A percentile compares a stretch with the other conserved stretches of the same genome.
These are phyloP conservation scores for Aplysia californica DNA, from an alignment of 1,140 invertebrate genomes.

Conservation along the genomic window DNA sequence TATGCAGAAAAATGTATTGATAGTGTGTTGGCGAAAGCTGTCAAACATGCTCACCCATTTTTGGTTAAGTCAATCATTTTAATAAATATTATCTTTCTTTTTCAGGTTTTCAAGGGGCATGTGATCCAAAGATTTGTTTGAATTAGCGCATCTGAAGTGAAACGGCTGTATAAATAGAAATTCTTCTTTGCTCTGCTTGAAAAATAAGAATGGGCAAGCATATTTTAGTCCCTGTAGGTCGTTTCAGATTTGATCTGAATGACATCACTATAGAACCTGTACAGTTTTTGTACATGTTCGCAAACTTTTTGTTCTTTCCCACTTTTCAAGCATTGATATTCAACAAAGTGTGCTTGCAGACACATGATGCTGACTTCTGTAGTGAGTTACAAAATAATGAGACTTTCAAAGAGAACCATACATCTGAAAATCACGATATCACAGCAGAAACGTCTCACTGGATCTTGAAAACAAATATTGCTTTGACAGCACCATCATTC, in stretches of 20 bases:
- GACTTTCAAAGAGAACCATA: constrained; percentile 45
- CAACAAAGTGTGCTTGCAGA: constrained; percentile 63
- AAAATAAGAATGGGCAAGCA: constrained; percentile 13
- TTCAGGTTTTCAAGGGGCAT: no score
- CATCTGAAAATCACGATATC: constrained; percentile 51
- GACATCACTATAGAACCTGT: constrained; percentile 70
- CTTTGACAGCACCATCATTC: constrained; percentile 66
- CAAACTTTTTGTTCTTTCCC: constrained; percentile 66
- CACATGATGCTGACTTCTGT: constrained; percentile 50
- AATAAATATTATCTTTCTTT: no score
- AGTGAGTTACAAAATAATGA: constrained; percentile 39
- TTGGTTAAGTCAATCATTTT: no score
- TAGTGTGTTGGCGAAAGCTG: no score
- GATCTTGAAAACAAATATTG: constrained; percentile 65
- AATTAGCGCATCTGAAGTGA: no score
- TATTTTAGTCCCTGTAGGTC: constrained; percentile 17
- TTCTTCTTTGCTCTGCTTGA: no score
- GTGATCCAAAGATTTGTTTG: no score
- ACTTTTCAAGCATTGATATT: constrained; percentile 69
- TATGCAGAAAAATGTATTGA: no score
- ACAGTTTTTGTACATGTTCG: constrained; percentile 70
- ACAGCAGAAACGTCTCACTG: constrained; percentile 64
- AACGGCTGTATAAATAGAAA: no score
- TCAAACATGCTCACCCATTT: no score
- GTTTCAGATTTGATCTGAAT: constrained; percentile 10